phyloP scores from a whole-genome alignment of 1,140 invertebrate species.

The Phymorhynchus buccinoides region DNA sequence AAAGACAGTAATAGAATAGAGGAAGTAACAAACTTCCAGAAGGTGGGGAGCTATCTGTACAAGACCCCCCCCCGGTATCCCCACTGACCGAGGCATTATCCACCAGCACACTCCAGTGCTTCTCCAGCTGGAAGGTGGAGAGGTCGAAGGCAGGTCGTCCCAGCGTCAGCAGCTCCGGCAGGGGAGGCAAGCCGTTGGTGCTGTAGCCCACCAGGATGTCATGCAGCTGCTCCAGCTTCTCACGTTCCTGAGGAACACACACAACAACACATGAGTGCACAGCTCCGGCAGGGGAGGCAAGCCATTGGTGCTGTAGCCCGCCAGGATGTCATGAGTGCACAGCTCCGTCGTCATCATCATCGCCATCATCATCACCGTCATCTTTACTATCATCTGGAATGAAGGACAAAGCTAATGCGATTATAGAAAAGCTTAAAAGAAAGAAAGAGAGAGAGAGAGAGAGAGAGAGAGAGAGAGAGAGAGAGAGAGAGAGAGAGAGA shows the following conservation, averaged over 20 bases:
- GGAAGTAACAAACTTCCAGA: no score
- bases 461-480: constrained; percentile 22
- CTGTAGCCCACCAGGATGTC: constrained; percentile 65
- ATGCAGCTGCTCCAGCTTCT: constrained; percentile 65
- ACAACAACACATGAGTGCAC: neutral
- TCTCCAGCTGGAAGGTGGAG: constrained; percentile 79
- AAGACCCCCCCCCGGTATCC: no score
- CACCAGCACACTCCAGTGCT: constrained; percentile 81
- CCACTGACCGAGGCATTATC: constrained; percentile 69
- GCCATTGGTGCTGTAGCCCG: constrained; percentile 62
- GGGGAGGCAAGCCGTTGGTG: constrained; percentile 65
- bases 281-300: constrained; percentile 69
- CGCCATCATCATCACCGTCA: no score
- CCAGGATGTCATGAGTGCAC: constrained; percentile 61
- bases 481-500: constrained; percentile 22
- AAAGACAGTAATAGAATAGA: no score
- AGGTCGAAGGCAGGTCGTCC: constrained; percentile 58
- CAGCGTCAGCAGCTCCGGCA: constrained; percentile 65
- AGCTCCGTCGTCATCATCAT: neutral
- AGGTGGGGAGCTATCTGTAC: no score
- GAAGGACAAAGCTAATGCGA: neutral
- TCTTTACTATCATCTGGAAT: neutral
- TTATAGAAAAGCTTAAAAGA: neutral
- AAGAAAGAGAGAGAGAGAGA: constrained; percentile 29
- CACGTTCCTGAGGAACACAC: constrained; percentile 60